Evolutionary conservation across 2,113 vertebrate genomes (phyloP).

Genomic region (Daboia siamensis): DNA sequence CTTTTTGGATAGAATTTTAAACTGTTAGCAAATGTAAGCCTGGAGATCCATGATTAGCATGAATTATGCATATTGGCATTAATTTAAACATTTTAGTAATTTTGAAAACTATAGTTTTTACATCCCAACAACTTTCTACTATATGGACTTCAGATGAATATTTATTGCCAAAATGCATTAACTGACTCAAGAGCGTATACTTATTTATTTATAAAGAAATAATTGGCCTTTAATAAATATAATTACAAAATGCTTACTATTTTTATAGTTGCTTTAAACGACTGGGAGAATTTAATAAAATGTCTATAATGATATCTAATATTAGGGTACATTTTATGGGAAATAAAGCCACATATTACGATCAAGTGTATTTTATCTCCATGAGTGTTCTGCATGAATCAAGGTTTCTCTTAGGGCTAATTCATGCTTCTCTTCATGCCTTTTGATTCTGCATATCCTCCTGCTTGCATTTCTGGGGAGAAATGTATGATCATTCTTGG

Average conservation of each 20-base stretch:
- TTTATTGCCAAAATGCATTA: slow-evolving; percentile 33
- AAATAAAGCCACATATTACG: background rate
- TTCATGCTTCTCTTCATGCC: background rate
- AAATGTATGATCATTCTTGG: background rate
- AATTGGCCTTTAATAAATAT: slow-evolving; percentile 51
- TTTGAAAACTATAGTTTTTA: slow-evolving; percentile 47
- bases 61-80: slow-evolving; percentile 56
- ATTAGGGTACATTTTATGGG: background rate
- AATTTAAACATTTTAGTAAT: slow-evolving; percentile 60
- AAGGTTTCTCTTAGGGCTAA: background rate
- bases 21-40: slow-evolving; percentile 53
- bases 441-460: background rate
- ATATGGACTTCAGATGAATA: slow-evolving; percentile 53
- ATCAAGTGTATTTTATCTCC: slow-evolving; percentile 14
- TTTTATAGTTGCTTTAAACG: slow-evolving; percentile 37
- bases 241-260: slow-evolving; percentile 43
- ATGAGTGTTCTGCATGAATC: background rate
- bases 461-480: background rate
- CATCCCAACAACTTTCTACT: slow-evolving; percentile 38
- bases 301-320: slow-evolving; percentile 32
- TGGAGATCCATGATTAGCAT: slow-evolving; percentile 65
- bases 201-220: slow-evolving; percentile 53
- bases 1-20: slow-evolving; percentile 41
- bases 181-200: slow-evolving; percentile 38
- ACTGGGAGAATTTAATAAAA: slow-evolving; percentile 40